These are phyloP conservation scores for Caenorhabditis sinica DNA, from an alignment of 2,888 invertebrate species.

Conservation along the genomic window DNA sequence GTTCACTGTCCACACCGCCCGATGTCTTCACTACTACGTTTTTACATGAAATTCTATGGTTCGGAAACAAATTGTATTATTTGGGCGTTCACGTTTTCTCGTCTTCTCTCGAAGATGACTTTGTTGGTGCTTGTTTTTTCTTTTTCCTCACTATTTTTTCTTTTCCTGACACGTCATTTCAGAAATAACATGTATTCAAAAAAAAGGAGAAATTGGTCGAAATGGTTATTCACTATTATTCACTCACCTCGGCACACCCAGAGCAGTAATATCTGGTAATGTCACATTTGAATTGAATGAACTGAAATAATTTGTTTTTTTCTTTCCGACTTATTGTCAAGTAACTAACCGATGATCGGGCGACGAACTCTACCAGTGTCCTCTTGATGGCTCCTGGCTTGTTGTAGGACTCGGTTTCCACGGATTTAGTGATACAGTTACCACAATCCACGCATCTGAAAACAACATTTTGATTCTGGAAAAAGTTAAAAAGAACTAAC, in stretches of 20 bases:
- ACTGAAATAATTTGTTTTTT: conserved; percentile 39
- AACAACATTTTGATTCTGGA: not conserved
- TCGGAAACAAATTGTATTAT: conserved; percentile 68
- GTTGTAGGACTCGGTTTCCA: conserved; percentile 72
- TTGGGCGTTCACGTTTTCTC: conserved; percentile 56
- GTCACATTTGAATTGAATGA: conserved; percentile 71
- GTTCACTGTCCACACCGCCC: conserved; percentile 40
- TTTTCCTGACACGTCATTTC: conserved; percentile 52
- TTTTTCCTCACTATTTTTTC: not conserved
- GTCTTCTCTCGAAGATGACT: conserved; percentile 10
- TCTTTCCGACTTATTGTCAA: too few species aligned
- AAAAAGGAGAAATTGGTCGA: conserved; percentile 11
- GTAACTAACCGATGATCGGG: conserved; percentile 54
- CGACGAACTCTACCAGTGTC: conserved; percentile 76
- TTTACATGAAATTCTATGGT: conserved; percentile 60
- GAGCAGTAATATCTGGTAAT: conserved; percentile 73
- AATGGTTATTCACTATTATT: not conserved
- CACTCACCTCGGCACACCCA: conserved; percentile 79
- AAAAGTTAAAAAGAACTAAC: conserved; percentile 56
- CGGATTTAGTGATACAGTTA: conserved; percentile 51
- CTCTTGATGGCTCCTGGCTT: conserved; percentile 77
- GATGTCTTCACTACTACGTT: conserved; percentile 18
- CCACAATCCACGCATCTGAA: conserved; percentile 71
- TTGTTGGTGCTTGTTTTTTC: conserved; percentile 24
- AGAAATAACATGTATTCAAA: not conserved